These are phyloP conservation scores for Leucozona laternaria DNA, from an alignment of 2,888 invertebrate genomes.

Conservation along the genomic window DNA sequence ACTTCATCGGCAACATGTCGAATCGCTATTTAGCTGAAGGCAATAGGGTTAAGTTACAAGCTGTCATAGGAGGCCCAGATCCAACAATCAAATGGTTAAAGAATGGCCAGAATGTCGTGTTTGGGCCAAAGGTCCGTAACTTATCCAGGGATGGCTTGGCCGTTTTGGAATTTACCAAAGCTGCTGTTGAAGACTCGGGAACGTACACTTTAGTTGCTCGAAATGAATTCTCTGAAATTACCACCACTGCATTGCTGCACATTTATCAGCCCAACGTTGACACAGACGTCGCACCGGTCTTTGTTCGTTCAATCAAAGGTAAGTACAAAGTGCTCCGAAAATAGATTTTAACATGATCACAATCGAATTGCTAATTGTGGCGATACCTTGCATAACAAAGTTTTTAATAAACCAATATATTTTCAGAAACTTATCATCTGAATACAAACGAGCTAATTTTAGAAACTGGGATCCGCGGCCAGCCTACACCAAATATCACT, in stretches of 20 bases:
- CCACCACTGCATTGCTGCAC: constrained; percentile 89
- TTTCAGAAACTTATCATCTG: constrained; percentile 88
- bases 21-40: constrained; percentile 85
- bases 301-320: constrained; percentile 90
- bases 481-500: constrained; percentile 88
- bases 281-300: constrained; percentile 89
- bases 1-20: constrained; percentile 81
- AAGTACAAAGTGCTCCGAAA: constrained; percentile 79
- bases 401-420: constrained; percentile 44
- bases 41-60: constrained; percentile 91
- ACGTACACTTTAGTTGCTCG: constrained; percentile 91
- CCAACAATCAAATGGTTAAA: constrained; percentile 90
- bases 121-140: constrained; percentile 81
- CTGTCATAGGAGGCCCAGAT: constrained; percentile 90
- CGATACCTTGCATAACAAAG: constrained; percentile 56
- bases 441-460: constrained; percentile 90
- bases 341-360: constrained; percentile 42
- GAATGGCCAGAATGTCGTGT: constrained; percentile 85
- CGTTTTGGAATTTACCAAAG: constrained; percentile 89
- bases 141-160: constrained; percentile 87
- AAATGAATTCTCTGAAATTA: constrained; percentile 89
- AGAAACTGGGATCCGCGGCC: constrained; percentile 91
- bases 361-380: neutral
- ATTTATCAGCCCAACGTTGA: constrained; percentile 86
- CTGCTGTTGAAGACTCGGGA: constrained; percentile 89